Evolutionary conservation across 2,113 vertebrate species (phyloP).

Genomic region (Myxocyprinus asiaticus): DNA sequence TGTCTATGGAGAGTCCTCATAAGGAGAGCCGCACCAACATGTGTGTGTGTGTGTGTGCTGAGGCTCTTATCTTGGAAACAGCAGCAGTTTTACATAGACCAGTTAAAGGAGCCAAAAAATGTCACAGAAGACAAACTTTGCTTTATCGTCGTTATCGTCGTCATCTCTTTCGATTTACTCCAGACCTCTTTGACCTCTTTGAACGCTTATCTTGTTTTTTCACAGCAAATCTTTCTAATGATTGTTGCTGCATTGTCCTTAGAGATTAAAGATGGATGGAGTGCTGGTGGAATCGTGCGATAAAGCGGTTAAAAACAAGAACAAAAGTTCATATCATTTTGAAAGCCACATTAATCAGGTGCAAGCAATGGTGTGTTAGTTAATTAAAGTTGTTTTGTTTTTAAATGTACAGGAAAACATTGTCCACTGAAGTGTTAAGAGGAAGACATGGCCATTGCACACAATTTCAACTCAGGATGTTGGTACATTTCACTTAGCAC

Average conservation of each 20-base stretch:
- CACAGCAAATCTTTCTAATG: conserved; percentile 23
- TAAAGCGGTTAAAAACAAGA: conserved; percentile 18
- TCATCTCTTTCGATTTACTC: conserved; percentile 22
- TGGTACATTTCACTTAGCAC: no score
- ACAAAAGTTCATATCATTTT: conserved; percentile 17
- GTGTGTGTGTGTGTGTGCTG: not conserved
- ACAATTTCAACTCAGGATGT: not conserved
- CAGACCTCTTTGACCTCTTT: not conserved
- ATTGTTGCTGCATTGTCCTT: conserved; percentile 22
- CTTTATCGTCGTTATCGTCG: conserved; percentile 10
- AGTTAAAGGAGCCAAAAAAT: conserved; percentile 27
- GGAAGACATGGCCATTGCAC: not conserved
- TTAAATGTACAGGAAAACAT: not conserved
- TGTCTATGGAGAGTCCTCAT: no score
- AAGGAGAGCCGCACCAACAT: no score
- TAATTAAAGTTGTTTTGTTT: not conserved
- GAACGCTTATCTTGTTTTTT: conserved; percentile 51
- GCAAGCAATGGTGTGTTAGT: not conserved
- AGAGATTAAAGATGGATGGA: conserved; percentile 28
- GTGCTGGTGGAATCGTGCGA: not conserved
- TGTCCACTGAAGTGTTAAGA: not conserved
- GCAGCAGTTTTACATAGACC: conserved; percentile 22
- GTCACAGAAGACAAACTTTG: conserved; percentile 34
- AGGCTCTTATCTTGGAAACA: conserved; percentile 38
- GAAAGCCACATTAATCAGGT: conserved; percentile 7